These are phyloP conservation scores for Thalassophryne amazonica DNA, from an alignment of 2,797 vertebrate genomes.

Conservation along the genomic window DNA sequence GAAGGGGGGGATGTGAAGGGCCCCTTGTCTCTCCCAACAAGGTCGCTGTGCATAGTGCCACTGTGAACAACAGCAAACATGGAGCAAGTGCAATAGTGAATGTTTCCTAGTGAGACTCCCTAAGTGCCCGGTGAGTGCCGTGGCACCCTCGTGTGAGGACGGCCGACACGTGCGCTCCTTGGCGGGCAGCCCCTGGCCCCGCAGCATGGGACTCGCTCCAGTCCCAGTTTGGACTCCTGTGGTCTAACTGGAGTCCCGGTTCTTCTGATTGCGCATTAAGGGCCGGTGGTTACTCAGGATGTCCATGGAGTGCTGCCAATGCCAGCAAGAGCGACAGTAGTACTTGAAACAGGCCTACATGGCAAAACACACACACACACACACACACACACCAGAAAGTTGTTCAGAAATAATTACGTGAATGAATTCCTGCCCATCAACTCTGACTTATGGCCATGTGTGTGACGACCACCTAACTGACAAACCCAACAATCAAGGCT, in stretches of 20 bases:
- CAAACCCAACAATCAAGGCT: too few species aligned
- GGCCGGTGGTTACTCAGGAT: slow-evolving; percentile 95
- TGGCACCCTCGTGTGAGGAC: slow-evolving; percentile 53
- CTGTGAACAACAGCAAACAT: slow-evolving; percentile 90
- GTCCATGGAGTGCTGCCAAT: slow-evolving; percentile 98
- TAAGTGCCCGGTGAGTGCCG: slow-evolving; percentile 78
- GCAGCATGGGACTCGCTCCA: slow-evolving; percentile 35
- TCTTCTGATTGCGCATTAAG: slow-evolving; percentile 99
- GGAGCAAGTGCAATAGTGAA: slow-evolving; percentile 98
- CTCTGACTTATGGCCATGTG: too few species aligned
- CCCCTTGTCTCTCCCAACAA: slow-evolving; percentile 68
- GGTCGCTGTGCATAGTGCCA: slow-evolving; percentile 96
- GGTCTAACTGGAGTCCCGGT: slow-evolving; percentile 90
- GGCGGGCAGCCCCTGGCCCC: slow-evolving; percentile 60
- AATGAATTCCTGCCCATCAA: too few species aligned
- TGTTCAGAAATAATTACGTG: too few species aligned
- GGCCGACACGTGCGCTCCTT: slow-evolving; percentile 74
- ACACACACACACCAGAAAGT: too few species aligned
- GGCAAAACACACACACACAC: not conserved
- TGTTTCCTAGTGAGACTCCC: slow-evolving; percentile 86
- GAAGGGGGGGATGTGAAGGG: slow-evolving; percentile 82
- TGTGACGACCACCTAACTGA: too few species aligned
- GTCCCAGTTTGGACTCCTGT: slow-evolving; percentile 32
- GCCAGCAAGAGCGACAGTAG: slow-evolving; percentile 98
- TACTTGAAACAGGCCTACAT: slow-evolving; percentile 97